A percentile compares a stretch with the other conserved stretches of the same genome.
phyloP scores from a whole-genome alignment of 2,888 invertebrate genomes.

The Apamea anceps region DNA sequence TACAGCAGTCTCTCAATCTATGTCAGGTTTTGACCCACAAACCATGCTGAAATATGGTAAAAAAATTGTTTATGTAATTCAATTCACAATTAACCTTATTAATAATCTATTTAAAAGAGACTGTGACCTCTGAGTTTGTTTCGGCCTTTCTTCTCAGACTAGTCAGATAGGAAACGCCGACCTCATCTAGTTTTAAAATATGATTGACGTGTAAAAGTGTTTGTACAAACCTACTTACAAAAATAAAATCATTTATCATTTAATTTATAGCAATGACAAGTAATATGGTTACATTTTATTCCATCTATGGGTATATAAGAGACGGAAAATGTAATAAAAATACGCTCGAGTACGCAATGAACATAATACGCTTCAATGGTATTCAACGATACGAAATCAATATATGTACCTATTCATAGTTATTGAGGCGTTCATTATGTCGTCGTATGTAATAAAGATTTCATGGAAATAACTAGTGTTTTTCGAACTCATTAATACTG shows the following conservation, averaged over 20 bases:
- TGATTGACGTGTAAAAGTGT: no score
- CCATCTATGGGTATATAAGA: neutral
- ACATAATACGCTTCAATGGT: conserved; percentile 29
- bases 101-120: no score
- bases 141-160: no score
- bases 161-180: no score
- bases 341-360: conserved; percentile 19
- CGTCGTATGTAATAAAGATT: neutral
- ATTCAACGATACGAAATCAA: conserved; percentile 48
- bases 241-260: no score
- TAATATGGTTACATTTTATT: conserved; percentile 20
- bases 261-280: neutral
- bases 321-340: conserved; percentile 46
- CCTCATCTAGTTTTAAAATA: no score
- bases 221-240: no score
- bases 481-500: neutral
- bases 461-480: conserved; percentile 13
- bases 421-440: conserved; percentile 38
- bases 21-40: neutral
- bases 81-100: neutral
- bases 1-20: neutral
- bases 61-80: neutral
- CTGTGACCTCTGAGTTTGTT: no score
- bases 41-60: neutral
- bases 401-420: conserved; percentile 23